Evolutionary conservation across 1,140 invertebrate genomes (phyloP), one percentile per base, ranked within the genome.

Genomic region (Drosophila mayri): DNA sequence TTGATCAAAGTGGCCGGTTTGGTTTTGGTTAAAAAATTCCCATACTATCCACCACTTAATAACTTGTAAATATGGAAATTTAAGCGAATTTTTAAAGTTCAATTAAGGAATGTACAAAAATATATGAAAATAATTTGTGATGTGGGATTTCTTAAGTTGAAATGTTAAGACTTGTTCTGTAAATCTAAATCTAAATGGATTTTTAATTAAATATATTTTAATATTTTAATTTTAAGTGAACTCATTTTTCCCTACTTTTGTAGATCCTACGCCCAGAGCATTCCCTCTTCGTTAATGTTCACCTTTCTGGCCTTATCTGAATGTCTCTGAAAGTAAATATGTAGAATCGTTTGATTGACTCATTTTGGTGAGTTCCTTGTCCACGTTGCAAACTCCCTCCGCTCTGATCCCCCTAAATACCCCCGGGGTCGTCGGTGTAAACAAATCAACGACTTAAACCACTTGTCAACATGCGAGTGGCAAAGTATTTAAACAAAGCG

Each of bases 401-500:
- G 10, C 49, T 50, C 10, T 1, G 41, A 11, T 40, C 10, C 40
- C 44, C 37, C 35, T 37, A 10, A 25, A 28, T 58, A 16, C 49
- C 46, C 40, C n/a, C 62, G 37, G 43, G 16, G 73, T 70, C 70
- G 65, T 57, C 81, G 65, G 77, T 79, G 84, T 74, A 88, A 88
- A 88, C 84, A 88, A 88, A 88, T 88, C 84, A 88, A 88, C 85
- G 84, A 90, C 84, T 90, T 88, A 88, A 88, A 90, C 84, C 84
- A 88, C 84, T 88, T 88, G 84, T 88, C 84, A 88, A 88, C 84
- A 88, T 59, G 85, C 84, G 85, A 87, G 85, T 87, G 85, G 80
- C 84, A 88, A 84, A 88, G 85, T 88, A 88, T 88, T 88, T 88
- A 88, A 88, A 88, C 84, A 87, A 87, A 87, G 76, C 83, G 85